A percentile compares a stretch with the other conserved stretches of the same genome.
Conservation (phyloP, 2,113 vertebrate species). For the Dryoscopus gambensis region DNA sequence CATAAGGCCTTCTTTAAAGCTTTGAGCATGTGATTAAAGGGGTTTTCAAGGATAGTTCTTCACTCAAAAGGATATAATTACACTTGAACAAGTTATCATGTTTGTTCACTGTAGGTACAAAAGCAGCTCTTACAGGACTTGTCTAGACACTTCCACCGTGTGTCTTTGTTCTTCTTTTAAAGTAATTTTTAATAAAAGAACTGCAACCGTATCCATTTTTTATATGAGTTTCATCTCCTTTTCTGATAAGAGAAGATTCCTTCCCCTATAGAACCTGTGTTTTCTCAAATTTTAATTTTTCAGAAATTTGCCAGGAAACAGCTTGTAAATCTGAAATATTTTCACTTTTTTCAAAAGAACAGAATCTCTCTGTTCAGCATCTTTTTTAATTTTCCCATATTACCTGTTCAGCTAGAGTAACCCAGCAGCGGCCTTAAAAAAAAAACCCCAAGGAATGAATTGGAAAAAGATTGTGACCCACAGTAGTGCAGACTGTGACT, state of each 20-base stretch:
- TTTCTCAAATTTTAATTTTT: background rate
- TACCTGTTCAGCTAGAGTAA: background rate
- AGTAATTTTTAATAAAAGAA: background rate
- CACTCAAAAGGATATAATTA: slow-evolving; percentile 11
- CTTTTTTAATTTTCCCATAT: background rate
- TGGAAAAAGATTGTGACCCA: background rate
- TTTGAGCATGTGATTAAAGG: background rate
- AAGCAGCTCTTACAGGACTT: background rate
- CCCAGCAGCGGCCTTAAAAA: background rate
- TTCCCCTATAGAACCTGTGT: background rate
- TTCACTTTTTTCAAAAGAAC: background rate
- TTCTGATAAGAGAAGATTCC: background rate
- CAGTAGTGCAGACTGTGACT: background rate
- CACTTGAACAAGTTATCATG: background rate
- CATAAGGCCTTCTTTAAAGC: background rate
- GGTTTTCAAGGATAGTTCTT: background rate
- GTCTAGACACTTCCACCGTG: background rate
- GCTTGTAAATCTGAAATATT: background rate
- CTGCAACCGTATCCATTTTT: background rate
- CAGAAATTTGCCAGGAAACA: background rate
- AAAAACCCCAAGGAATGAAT: background rate
- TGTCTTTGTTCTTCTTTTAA: slow-evolving; percentile 36
- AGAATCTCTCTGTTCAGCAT: background rate
- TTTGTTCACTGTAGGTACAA: background rate
- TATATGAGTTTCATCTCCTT: background rate